Percentiles rank a stretch among this genome's conserved stretches.
Evolutionary conservation across 2,113 vertebrate species (phyloP).

Genomic region (Coturnix japonica): DNA sequence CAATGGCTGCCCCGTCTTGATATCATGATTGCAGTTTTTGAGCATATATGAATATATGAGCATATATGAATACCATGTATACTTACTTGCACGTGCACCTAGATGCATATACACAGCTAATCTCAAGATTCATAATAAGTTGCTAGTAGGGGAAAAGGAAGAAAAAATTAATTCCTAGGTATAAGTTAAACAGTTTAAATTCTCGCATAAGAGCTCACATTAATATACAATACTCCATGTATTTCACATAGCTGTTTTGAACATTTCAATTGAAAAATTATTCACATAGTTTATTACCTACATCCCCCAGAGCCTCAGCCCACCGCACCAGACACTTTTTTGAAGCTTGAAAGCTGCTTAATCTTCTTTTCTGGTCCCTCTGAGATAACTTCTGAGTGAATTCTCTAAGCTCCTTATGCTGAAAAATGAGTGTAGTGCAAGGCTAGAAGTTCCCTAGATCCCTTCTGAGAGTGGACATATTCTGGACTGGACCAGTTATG

Average conservation of each 20-base stretch:
- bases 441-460: not conserved
- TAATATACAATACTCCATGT: not conserved
- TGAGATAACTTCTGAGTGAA: slow-evolving; percentile 31
- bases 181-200: not conserved
- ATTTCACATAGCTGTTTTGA: not conserved
- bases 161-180: not conserved
- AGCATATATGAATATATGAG: accelerated
- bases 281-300: not conserved
- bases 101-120: not conserved
- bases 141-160: not conserved
- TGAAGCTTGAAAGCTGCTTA: slow-evolving; percentile 19
- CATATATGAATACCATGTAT: not conserved
- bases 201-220: not conserved
- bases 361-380: slow-evolving; percentile 30
- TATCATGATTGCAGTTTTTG: not conserved
- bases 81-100: not conserved
- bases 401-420: slow-evolving; percentile 36
- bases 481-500: not conserved
- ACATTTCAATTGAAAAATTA: not conserved
- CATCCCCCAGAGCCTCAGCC: not conserved
- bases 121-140: not conserved
- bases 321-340: not conserved
- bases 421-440: not conserved
- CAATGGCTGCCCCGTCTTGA: not conserved
- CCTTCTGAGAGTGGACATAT: not conserved